These are phyloP conservation scores for Synanthedon tipuliformis DNA, from an alignment of 2,888 invertebrate genomes.

Conservation along the genomic window DNA sequence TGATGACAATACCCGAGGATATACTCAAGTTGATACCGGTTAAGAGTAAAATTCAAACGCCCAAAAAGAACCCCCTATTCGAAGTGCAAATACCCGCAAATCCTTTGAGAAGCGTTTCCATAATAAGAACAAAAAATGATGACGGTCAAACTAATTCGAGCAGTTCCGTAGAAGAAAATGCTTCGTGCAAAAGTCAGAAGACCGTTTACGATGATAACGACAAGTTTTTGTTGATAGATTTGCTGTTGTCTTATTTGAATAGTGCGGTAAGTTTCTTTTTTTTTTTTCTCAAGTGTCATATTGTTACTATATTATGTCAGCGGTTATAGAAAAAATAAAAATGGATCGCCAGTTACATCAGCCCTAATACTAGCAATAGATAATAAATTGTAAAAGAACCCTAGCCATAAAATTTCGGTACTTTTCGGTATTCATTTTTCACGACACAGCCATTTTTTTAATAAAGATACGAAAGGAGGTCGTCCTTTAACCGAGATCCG, in stretches of 20 bases:
- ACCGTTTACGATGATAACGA: slow-evolving; percentile 63
- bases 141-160: slow-evolving; percentile 23
- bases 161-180: slow-evolving; percentile 40
- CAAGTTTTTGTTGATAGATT: slow-evolving; percentile 71
- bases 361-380: too few species aligned
- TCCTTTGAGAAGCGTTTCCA: slow-evolving; percentile 45
- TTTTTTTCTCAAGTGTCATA: too few species aligned
- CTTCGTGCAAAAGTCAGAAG: slow-evolving; percentile 45
- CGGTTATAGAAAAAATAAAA: too few species aligned
- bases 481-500: too few species aligned
- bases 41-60: slow-evolving; percentile 44
- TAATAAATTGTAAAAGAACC: too few species aligned
- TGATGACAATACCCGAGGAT: slow-evolving; percentile 53
- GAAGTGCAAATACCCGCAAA: slow-evolving; percentile 50
- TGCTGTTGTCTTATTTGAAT: slow-evolving; percentile 72
- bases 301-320: too few species aligned
- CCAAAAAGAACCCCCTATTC: slow-evolving; percentile 60
- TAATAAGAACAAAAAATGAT: slow-evolving; percentile 38
- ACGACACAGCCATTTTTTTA: too few species aligned
- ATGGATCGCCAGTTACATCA: too few species aligned
- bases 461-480: too few species aligned
- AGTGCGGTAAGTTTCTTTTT: slow-evolving; percentile 68
- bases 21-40: slow-evolving; percentile 52
- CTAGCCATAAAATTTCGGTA: too few species aligned
- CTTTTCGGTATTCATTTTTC: too few species aligned